Evolutionary conservation across 2,113 vertebrate genomes (phyloP).

Genomic region (Anseranas semipalmata): DNA sequence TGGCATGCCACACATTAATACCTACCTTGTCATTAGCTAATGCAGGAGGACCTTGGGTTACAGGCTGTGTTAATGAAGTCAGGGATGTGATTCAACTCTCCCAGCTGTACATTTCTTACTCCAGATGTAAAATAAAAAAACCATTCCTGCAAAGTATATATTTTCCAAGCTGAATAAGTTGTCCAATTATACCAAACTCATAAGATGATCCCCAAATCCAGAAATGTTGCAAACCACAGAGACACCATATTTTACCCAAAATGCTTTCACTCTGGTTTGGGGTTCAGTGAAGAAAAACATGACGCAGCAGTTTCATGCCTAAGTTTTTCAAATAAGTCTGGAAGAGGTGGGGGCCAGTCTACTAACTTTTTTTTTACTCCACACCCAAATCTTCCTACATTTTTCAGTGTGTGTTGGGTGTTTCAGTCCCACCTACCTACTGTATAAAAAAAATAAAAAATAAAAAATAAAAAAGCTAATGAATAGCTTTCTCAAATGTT

Average conservation of each 20-base stretch:
- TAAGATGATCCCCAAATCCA: not conserved
- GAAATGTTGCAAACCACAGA: not conserved
- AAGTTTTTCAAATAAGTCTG: not conserved
- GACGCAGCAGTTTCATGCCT: fast-evolving
- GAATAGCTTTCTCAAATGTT: not conserved
- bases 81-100: not conserved
- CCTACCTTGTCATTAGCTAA: not conserved
- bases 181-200: not conserved
- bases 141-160: not conserved
- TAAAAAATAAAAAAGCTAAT: not conserved
- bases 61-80: not conserved
- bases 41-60: not conserved
- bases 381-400: not conserved
- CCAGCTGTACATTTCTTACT: not conserved
- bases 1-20: not conserved
- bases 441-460: not conserved
- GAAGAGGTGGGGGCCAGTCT: not conserved
- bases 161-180: not conserved
- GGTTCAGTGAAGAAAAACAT: not conserved
- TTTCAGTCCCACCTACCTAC: not conserved
- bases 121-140: not conserved
- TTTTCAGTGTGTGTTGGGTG: fast-evolving
- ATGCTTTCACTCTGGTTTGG: not conserved
- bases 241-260: not conserved
- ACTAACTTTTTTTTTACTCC: not conserved